Conservation (phyloP, 2,113 vertebrate genomes). For the Sylvia atricapilla region DNA sequence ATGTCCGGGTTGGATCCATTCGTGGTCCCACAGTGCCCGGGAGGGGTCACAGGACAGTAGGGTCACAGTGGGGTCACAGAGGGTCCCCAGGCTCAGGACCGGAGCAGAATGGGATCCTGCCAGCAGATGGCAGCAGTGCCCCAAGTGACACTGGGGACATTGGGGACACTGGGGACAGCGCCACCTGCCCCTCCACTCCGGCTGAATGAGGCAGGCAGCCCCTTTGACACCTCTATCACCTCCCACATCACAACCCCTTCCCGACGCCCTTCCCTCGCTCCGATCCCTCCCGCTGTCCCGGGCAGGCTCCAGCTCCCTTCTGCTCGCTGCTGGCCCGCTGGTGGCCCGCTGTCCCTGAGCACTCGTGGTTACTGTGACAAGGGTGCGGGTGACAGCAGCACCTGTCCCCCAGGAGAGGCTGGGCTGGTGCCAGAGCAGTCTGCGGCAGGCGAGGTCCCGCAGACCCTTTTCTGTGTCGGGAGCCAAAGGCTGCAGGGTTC, state of each 20-base stretch:
- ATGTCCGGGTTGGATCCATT: neutral
- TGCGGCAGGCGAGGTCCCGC: neutral
- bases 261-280: neutral
- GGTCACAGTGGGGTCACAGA: neutral
- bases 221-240: neutral
- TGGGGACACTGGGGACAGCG: neutral
- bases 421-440: neutral
- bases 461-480: neutral
- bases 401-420: fast-evolving
- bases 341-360: neutral
- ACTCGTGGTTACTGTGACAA: fast-evolving
- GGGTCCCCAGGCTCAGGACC: neutral
- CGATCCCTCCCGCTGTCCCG: neutral
- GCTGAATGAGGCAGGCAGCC: fast-evolving
- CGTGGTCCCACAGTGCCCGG: neutral
- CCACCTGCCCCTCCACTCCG: neutral
- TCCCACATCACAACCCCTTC: neutral
- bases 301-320: neutral
- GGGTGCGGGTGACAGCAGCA: neutral
- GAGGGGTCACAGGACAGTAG: neutral
- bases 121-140: slow-evolving; percentile 56
- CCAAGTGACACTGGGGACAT: neutral
- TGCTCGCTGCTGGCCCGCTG: fast-evolving
- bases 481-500: fast-evolving
- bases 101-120: neutral